phyloP scores from a whole-genome alignment of 1,140 invertebrate genomes.

The Cyclargus thomasi region DNA sequence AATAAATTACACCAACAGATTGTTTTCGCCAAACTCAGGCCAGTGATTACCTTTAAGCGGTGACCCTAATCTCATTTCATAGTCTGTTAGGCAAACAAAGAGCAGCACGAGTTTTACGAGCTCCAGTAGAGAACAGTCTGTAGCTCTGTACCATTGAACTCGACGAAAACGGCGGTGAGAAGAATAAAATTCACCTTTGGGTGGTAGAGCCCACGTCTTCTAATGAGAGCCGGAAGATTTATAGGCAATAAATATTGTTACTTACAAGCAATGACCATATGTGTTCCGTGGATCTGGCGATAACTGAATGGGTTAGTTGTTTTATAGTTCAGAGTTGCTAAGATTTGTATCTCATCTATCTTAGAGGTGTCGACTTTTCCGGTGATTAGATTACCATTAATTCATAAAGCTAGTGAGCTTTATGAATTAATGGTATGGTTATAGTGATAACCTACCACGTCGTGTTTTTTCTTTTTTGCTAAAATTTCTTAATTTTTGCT shows the following conservation, averaged over 20 bases:
- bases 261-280: constrained; percentile 43
- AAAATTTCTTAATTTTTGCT: neutral
- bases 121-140: constrained; percentile 24
- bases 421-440: neutral
- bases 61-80: constrained; percentile 2
- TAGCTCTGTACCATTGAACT: constrained; percentile 35
- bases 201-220: constrained; percentile 52
- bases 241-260: constrained; percentile 57
- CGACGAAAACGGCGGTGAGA: constrained; percentile 31
- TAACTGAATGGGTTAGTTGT: constrained; percentile 13
- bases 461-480: neutral
- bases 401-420: neutral
- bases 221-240: constrained; percentile 57
- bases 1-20: neutral
- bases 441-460: neutral
- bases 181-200: constrained; percentile 29
- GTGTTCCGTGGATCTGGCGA: constrained; percentile 16
- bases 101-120: constrained; percentile 29
- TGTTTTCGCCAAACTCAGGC: constrained; percentile 1
- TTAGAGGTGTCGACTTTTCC: neutral
- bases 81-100: constrained; percentile 18
- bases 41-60: neutral
- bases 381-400: neutral
- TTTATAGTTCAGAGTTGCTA: constrained; percentile 14
- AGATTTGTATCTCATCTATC: constrained; percentile 1